Percentiles rank a stretch among this genome's conserved stretches.
Evolutionary conservation across 2,888 invertebrate genomes (phyloP).

Genomic region (Thymelicus acteon): DNA sequence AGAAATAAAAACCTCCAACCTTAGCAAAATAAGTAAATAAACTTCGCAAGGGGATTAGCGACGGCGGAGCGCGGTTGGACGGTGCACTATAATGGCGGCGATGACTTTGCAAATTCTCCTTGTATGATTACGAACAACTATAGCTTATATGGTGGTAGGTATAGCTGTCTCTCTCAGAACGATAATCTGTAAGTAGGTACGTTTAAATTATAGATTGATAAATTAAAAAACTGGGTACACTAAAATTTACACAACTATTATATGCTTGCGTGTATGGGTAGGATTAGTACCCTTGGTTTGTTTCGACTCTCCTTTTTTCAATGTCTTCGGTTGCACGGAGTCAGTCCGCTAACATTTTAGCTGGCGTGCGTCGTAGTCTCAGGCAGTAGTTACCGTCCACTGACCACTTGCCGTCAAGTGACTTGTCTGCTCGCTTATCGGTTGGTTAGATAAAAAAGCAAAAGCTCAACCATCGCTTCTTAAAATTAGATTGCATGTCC

Average conservation of each 20-base stretch:
- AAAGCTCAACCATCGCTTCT: background rate
- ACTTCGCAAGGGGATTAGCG: constrained; percentile 68
- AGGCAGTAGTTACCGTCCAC: background rate
- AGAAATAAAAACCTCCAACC: constrained; percentile 65
- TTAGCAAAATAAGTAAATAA: constrained; percentile 63
- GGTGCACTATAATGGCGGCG: constrained; percentile 64
- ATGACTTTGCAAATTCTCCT: constrained; percentile 60
- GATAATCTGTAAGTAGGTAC: background rate
- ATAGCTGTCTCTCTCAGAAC: constrained; percentile 27
- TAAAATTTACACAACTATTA: too few relatives aligned
- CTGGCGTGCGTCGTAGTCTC: background rate
- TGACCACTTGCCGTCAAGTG: too few relatives aligned
- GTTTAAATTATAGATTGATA: background rate
- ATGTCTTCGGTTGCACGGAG: too few relatives aligned
- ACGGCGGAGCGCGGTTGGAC: constrained; percentile 64
- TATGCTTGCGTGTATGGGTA: too few relatives aligned
- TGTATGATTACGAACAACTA: constrained; percentile 21
- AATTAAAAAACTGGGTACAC: too few relatives aligned
- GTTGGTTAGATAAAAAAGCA: too few relatives aligned
- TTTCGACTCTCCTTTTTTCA: too few relatives aligned
- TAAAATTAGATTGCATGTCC: background rate
- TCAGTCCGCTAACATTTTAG: too few relatives aligned
- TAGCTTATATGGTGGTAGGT: constrained; percentile 15
- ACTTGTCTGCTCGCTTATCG: too few relatives aligned
- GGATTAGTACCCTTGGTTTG: too few relatives aligned